A percentile compares a stretch with the other conserved stretches of the same genome.
Conservation (phyloP, 2,888 invertebrate species). For the Branchinecta sandiegonensis region DNA sequence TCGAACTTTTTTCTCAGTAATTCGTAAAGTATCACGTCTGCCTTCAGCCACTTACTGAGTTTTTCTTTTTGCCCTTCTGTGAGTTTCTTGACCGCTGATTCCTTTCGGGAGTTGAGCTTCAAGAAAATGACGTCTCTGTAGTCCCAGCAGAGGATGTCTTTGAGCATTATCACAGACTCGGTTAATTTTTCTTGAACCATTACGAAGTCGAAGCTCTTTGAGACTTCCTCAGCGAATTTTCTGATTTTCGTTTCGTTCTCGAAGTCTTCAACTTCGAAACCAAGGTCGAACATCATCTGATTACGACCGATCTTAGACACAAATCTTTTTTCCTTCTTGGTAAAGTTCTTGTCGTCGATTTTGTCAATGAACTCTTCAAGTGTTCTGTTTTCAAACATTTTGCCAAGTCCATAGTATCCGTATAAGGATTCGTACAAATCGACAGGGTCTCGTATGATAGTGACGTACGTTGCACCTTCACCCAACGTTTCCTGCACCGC, state of each 20-base stretch:
- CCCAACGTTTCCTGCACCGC: not conserved
- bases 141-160: not conserved
- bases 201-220: not conserved
- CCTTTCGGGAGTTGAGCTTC: slow-evolving; percentile 4
- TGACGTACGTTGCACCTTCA: not conserved
- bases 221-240: not conserved
- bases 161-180: not conserved
- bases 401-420: not conserved
- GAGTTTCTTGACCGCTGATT: not conserved
- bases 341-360: not conserved
- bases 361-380: slow-evolving; percentile 2
- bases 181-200: not conserved
- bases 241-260: not conserved
- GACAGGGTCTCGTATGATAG: not conserved
- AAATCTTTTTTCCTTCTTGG: not conserved
- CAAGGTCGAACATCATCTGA: slow-evolving; percentile 6
- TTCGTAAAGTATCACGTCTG: not conserved
- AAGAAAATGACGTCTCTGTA: not conserved
- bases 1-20: not conserved
- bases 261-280: not conserved
- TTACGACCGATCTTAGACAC: not conserved
- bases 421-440: not conserved
- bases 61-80: not conserved
- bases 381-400: not conserved
- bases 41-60: not conserved